Evolutionary conservation across 2,113 vertebrate species (phyloP), one percentile per base, ranked within the genome.

Genomic region (Nycticorax nycticorax): DNA sequence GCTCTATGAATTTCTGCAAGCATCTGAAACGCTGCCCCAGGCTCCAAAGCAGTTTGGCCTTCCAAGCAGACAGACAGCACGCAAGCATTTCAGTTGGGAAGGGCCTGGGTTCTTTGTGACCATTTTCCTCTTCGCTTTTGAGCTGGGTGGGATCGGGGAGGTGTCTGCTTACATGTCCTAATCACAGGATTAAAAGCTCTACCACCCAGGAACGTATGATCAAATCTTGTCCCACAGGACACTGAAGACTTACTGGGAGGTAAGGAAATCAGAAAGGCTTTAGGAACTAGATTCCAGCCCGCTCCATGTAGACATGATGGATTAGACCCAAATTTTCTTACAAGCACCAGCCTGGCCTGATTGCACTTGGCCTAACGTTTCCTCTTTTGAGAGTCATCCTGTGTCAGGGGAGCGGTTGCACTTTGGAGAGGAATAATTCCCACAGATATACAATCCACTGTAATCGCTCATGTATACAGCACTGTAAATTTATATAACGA

Each of bases 181-280:
- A 93, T 69, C 4, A 1, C 28, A 57, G 82, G 72, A 88, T 85
- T 93, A 80, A 93, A 92, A 92, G 17, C 37, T 91, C 55, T 95
- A 50, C 57, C 78, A 88, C 75, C 85, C 68, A 88, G 88, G n/a
- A 95, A 67, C 52, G 24, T 39, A 66, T 9, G 14, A 69, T 45
- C 66, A 90, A 88, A 76, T 69, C 68, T 53, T 52, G 64, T 74
- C 75, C 82, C 68, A 68, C 7, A 76, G 63, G 71, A 88, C 45
- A 32, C 62, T 6, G 23, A 83, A 85, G 72, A 47, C 88, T 83
- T 90, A 55, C 59, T 2, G 17, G 82, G 68, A 88, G 69, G 88
- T 88, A 93, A 88, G 47, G 77, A 93, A 91, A 90, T 92, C 81
- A 92, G 68, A 75, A 92, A 88, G 69, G 73, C 64, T 92, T 96